Conservation (phyloP, 1,140 invertebrate genomes). For the Drosophila paulistorum region DNA sequence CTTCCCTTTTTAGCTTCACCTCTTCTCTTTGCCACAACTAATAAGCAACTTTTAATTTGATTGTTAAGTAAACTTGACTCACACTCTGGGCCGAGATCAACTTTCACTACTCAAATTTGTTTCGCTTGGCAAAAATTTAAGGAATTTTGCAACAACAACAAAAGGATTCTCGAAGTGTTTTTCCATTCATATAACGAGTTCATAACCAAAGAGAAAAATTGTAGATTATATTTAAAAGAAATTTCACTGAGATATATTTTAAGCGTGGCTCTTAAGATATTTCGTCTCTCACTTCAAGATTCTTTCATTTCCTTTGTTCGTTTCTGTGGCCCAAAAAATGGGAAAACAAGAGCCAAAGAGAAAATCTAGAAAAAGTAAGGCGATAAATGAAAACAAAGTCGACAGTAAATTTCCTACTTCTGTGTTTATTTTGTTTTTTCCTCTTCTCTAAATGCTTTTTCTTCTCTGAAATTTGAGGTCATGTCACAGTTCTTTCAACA, state of each 20-base stretch:
- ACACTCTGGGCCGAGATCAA: not conserved
- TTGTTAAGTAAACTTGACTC: conserved; percentile 2
- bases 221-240: not conserved
- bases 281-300: not conserved
- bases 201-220: not conserved
- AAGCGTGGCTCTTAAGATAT: not conserved
- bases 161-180: not conserved
- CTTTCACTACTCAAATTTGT: not conserved
- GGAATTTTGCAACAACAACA: not conserved
- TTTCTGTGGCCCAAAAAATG: conserved; percentile 1
- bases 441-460: conserved; percentile 13
- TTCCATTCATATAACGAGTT: not conserved
- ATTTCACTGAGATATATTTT: not conserved
- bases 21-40: not conserved
- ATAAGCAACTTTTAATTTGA: conserved; percentile 16
- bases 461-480: conserved; percentile 26
- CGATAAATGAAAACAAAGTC: conserved; percentile 52
- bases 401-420: conserved; percentile 12
- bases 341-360: conserved; percentile 5
- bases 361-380: conserved; percentile 23
- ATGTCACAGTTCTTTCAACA: conserved; percentile 43
- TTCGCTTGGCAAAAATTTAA: not conserved
- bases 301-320: conserved; percentile 2
- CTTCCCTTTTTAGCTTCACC: not conserved
- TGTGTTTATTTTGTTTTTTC: conserved; percentile 12